Evolutionary conservation across 2,888 invertebrate species (phyloP), one percentile per base, ranked within the genome.

Genomic region (Xanthostigma xanthostigma): DNA sequence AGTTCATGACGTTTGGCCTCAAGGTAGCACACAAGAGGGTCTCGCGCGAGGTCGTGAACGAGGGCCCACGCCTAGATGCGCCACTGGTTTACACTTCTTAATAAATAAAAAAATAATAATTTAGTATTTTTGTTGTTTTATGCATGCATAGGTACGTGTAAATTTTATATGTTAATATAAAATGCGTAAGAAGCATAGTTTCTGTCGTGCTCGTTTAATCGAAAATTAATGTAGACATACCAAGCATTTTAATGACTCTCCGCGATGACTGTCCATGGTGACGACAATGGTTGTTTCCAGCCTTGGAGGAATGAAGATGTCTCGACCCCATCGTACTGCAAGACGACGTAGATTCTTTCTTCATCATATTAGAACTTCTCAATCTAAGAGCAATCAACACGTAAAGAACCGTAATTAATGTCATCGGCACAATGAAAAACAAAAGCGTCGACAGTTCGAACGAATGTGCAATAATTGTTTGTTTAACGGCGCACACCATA

Each of bases 371-470:
- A 36, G 84, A 81, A 41, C 78, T 75, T 49, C 80, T 73, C 54
- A 86, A 67, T 62, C 83, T 83, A 44, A 83, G 64, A 1, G 83
- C 85, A 58, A 86, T 85, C 53, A 85, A 68, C 46, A 82, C 75
- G 61, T 92, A 92, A 54, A 92, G 68, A 50, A 88, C 82, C 33
- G 82, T 80, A 60, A 91, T 89, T 52, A 90, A 71, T 27, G 84
- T 84, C 88, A 92, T 89, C 2, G 91, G 91, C 40, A 83, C 78
- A 37, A 87, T 79, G 62, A 92, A 92, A 66, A 91, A 89, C 58
- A 90, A 69, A 61, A 83, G 79, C 57, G 81, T 81, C 12, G 90
- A 87, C 56, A 87, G 76, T 60, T 84, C 82, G 61, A 88, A 87
- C 54, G 83, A 79, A 67, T 84, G 81, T 51, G 79, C 77, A 33